Conservation (phyloP, 2,888 invertebrate species). For the Drosophila limbata region DNA sequence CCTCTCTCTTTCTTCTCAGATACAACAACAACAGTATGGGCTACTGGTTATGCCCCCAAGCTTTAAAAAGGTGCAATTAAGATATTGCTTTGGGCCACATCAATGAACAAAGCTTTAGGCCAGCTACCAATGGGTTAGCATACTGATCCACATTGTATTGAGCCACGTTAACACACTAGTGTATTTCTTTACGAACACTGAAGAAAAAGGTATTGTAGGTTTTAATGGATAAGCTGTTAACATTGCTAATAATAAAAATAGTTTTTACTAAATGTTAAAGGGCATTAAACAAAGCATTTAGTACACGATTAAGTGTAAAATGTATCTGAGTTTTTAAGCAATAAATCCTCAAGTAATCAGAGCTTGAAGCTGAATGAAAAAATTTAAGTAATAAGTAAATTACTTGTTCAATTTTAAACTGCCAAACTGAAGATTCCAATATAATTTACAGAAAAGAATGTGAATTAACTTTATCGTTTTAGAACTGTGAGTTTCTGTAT, state of each 20-base stretch:
- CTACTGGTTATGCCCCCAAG: conserved; percentile 37
- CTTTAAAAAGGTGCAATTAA: conserved; percentile 46
- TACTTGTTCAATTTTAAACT: background rate
- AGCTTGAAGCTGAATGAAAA: background rate
- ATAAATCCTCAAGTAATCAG: background rate
- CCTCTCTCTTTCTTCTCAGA: conserved; percentile 2
- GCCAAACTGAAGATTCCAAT: background rate
- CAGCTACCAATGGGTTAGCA: conserved; percentile 12
- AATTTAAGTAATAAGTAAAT: too few species aligned
- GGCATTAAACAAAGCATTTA: background rate
- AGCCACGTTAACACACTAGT: background rate
- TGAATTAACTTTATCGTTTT: too few species aligned
- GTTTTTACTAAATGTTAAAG: background rate
- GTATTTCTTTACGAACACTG: background rate
- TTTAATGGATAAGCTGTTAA: background rate
- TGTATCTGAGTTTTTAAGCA: background rate
- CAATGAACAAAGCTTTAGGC: conserved; percentile 18
- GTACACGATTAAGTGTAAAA: background rate
- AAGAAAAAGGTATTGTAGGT: background rate
- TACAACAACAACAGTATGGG: background rate
- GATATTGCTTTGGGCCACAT: conserved; percentile 12
- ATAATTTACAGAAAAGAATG: background rate
- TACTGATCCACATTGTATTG: conserved; percentile 3
- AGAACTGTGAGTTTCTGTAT: too few species aligned
- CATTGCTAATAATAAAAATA: background rate